phyloP scores from a whole-genome alignment of 2,113 vertebrate species.

The Dasyurus viverrinus region DNA sequence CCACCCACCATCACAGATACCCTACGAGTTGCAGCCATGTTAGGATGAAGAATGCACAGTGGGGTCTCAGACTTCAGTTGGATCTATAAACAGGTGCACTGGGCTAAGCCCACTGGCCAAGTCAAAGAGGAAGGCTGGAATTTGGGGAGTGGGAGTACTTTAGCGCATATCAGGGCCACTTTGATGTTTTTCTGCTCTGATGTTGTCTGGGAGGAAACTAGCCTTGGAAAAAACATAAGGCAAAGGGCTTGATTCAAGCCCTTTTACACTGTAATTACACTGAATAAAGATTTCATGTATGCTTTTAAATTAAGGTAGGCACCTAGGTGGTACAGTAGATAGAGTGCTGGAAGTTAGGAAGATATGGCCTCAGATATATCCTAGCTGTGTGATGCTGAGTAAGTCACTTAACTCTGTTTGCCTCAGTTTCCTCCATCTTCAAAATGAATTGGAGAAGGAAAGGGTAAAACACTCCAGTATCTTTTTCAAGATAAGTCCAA shows the following conservation, averaged over 20 bases:
- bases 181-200: constrained; percentile 14
- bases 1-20: constrained; percentile 11
- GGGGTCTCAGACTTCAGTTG: constrained; percentile 51
- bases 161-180: constrained; percentile 28
- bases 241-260: constrained; percentile 1
- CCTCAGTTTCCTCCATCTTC: neutral
- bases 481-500: neutral
- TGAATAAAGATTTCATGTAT: neutral
- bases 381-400: neutral
- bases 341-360: neutral
- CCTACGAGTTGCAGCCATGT: constrained; percentile 50
- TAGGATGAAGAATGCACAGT: constrained; percentile 63
- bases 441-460: neutral
- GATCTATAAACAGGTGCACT: constrained; percentile 70
- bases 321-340: neutral
- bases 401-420: neutral
- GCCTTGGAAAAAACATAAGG: constrained; percentile 12
- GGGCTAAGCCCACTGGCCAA: constrained; percentile 45
- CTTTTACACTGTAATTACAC: neutral
- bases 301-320: constrained; percentile 18
- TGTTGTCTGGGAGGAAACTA: constrained; percentile 37
- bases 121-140: constrained; percentile 67
- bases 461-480: neutral
- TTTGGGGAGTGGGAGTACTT: constrained; percentile 55
- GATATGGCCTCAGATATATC: neutral